Evolutionary conservation across 2,797 vertebrate species (phyloP).

Genomic region (Enteromius viviparus): DNA sequence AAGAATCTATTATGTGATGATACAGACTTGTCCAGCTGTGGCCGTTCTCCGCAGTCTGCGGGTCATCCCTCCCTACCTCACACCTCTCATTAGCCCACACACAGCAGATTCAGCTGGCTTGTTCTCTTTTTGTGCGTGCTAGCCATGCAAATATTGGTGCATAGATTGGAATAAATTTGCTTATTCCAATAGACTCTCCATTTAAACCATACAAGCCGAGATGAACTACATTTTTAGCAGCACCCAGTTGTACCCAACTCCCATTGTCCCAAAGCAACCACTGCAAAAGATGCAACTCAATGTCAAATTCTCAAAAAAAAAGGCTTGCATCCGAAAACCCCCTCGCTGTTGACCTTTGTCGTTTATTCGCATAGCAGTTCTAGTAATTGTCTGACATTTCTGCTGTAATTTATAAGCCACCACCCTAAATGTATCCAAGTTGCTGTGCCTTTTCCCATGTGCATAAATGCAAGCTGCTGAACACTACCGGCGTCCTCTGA

Average conservation of each 20-base stretch:
- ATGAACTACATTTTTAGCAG: neutral
- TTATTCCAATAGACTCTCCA: neutral
- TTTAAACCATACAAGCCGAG: neutral
- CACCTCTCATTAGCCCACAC: conserved; percentile 46
- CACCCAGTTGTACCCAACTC: conserved; percentile 1
- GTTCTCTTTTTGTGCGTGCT: conserved; percentile 1
- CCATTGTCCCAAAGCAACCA: conserved; percentile 25
- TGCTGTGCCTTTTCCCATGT: conserved; percentile 13
- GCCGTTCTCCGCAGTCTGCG: conserved; percentile 49
- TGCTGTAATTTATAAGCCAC: conserved; percentile 2
- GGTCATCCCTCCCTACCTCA: conserved; percentile 44
- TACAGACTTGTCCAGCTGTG: conserved; percentile 24
- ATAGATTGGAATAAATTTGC: neutral
- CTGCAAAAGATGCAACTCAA: conserved; percentile 33
- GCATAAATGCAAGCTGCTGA: conserved; percentile 43
- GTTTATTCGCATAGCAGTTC: neutral
- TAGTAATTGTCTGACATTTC: neutral
- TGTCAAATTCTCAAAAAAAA: conserved; percentile 36
- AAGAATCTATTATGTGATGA: neutral
- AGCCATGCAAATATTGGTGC: conserved; percentile 28
- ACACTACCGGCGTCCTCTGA: conserved; percentile 35
- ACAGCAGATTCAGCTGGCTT: conserved; percentile 3
- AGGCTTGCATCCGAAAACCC: neutral
- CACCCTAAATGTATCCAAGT: conserved; percentile 10
- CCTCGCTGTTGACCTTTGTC: neutral